Evolutionary conservation across 2,888 invertebrate genomes (phyloP).

Genomic region (Scotopteryx bipunctaria): DNA sequence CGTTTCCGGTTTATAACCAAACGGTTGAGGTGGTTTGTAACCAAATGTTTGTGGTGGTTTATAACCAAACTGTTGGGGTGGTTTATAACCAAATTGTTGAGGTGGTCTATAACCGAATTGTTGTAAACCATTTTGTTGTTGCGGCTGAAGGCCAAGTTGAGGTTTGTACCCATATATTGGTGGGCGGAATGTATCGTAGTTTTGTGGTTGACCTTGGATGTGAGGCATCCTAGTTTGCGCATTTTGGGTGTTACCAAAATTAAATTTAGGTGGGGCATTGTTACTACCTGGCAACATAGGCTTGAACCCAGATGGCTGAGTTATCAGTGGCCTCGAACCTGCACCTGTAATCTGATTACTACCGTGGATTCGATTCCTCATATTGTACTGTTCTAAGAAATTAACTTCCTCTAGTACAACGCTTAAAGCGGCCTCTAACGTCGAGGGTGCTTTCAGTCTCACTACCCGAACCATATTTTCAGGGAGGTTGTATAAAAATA

Average conservation of each 20-base stretch:
- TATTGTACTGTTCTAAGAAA: background rate
- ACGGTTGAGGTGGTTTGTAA: background rate
- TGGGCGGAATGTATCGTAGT: conserved; percentile 1
- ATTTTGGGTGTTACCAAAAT: background rate
- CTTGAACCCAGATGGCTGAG: background rate
- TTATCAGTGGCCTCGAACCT: background rate
- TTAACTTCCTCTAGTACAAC: background rate
- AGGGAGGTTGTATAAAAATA: no score
- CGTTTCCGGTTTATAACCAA: no score
- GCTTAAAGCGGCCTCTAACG: background rate
- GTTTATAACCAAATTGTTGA: background rate
- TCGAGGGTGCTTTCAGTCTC: background rate
- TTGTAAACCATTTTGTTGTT: no score
- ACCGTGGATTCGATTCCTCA: background rate
- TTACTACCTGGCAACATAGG: background rate
- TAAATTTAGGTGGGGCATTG: background rate
- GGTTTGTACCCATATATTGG: background rate
- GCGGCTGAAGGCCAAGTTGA: background rate
- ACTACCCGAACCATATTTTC: no score
- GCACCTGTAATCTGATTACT: background rate
- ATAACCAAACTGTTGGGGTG: background rate
- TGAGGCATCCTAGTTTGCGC: background rate
- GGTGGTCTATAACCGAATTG: background rate
- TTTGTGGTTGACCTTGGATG: conserved; percentile 1
- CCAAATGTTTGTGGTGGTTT: background rate